phyloP scores from a whole-genome alignment of 2,113 vertebrate species.

The Phasianus colchicus region DNA sequence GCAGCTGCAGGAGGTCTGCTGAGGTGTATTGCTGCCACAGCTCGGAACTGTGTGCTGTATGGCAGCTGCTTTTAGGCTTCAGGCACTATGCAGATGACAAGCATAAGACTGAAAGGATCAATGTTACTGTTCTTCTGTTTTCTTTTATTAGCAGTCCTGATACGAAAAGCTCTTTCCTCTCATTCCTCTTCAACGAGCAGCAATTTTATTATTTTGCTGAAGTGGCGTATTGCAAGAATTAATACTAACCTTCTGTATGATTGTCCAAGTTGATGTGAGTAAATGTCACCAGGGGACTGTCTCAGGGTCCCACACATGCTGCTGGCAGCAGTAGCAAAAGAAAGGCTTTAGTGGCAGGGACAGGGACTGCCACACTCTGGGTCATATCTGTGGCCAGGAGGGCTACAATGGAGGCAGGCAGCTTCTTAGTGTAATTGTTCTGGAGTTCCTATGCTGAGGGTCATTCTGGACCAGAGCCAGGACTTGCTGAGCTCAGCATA shows the following conservation, averaged over 20 bases:
- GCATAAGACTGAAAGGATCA: neutral
- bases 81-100: neutral
- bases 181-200: neutral
- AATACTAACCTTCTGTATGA: neutral
- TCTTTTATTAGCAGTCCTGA: neutral
- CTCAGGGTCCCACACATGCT: neutral
- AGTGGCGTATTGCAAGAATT: neutral
- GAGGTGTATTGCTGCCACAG: neutral
- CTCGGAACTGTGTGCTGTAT: neutral
- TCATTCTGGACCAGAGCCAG: neutral
- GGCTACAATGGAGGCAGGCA: neutral
- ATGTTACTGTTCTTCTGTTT: neutral
- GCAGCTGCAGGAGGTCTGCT: constrained; percentile 7
- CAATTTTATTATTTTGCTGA: neutral
- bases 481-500: accelerated
- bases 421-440: neutral
- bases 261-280: neutral
- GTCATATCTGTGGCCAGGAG: neutral
- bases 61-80: neutral
- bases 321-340: neutral
- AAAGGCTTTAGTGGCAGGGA: neutral
- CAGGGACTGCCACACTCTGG: neutral
- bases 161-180: neutral
- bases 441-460: neutral
- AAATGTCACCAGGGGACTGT: accelerated